Evolutionary conservation across 2,888 invertebrate species (phyloP).

Genomic region (Congeria kusceri): DNA sequence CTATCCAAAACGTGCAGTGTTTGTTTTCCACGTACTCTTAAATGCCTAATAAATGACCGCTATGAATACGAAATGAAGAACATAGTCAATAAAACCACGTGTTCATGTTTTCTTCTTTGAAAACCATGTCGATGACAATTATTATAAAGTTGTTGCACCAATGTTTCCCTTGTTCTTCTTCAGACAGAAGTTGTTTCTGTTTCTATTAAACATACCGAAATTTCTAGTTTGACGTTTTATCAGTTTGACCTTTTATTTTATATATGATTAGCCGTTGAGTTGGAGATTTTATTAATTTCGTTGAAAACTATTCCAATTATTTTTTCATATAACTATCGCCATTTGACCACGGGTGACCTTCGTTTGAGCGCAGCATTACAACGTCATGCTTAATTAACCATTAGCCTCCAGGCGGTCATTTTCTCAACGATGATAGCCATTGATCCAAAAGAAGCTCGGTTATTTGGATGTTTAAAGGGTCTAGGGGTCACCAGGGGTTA

Average conservation of each 20-base stretch:
- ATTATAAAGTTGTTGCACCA: no score
- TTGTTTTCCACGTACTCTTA: no score
- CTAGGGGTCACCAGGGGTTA: constrained; percentile 45
- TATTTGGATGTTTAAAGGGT: constrained; percentile 18
- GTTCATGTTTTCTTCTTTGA: constrained; percentile 8
- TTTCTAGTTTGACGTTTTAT: no score
- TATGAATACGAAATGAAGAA: constrained; percentile 58
- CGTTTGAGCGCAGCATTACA: not conserved
- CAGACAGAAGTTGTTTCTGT: no score
- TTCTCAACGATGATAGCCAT: constrained; percentile 10
- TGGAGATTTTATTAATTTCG: no score
- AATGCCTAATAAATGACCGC: constrained; percentile 7
- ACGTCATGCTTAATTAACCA: not conserved
- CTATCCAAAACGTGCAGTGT: no score
- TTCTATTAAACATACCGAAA: no score
- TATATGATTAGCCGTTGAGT: no score
- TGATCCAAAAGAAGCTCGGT: constrained; percentile 36
- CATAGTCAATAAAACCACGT: constrained; percentile 53
- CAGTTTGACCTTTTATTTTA: no score
- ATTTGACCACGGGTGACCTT: not conserved
- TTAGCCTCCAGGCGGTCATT: not conserved
- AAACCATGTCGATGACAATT: no score
- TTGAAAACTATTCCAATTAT: constrained; percentile 3
- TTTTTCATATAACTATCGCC: not conserved
- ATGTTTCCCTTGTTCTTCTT: no score